Evolutionary conservation across 2,888 invertebrate genomes (phyloP).

Genomic region (Lydus trimaculatus): DNA sequence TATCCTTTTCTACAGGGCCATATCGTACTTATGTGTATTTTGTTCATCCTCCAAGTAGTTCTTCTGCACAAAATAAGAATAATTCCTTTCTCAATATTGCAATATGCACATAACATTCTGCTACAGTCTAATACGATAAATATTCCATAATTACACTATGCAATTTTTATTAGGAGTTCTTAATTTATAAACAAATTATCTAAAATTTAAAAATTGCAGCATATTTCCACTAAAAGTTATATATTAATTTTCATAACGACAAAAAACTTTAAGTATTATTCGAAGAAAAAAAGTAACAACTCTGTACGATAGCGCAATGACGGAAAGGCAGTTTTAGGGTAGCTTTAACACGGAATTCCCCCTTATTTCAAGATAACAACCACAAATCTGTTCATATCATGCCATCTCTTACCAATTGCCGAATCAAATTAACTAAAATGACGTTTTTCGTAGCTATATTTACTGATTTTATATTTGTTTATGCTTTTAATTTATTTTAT

Average conservation of each 20-base stretch:
- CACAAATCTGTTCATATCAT: conserved; percentile 10
- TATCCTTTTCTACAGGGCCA: conserved; percentile 36
- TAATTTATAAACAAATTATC: background rate
- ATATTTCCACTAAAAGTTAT: background rate
- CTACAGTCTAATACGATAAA: background rate
- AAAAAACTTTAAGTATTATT: background rate
- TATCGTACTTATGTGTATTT: conserved; percentile 39
- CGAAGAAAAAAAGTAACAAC: background rate
- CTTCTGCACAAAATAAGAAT: conserved; percentile 31
- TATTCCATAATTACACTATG: background rate
- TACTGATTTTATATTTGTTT: background rate
- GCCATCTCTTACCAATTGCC: background rate
- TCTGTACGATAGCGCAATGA: background rate
- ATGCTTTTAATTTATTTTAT: background rate
- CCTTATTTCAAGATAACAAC: background rate
- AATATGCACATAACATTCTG: conserved; percentile 27
- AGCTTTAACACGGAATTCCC: background rate
- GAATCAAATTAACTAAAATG: conserved; percentile 6
- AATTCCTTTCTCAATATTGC: conserved; percentile 29
- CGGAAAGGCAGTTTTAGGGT: conserved; percentile 5
- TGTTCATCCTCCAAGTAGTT: conserved; percentile 33
- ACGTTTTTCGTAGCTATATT: background rate
- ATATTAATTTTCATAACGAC: background rate
- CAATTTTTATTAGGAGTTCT: background rate
- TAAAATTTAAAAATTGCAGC: background rate